Conservation (phyloP, 2,888 invertebrate species). For the Nomada hirtipes region DNA sequence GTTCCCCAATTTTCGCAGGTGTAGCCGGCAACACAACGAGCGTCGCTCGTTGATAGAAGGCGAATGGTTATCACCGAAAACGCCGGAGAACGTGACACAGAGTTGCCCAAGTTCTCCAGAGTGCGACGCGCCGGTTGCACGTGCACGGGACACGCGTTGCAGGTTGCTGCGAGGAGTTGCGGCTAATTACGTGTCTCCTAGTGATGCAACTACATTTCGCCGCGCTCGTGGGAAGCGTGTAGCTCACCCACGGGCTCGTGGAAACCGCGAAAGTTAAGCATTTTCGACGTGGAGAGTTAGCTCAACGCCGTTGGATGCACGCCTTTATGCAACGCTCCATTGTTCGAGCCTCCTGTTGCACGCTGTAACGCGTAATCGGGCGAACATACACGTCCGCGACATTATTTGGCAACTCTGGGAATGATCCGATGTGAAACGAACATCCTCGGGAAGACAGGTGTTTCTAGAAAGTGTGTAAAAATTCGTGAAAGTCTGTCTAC, state of each 20-base stretch:
- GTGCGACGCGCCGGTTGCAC: slow-evolving; percentile 8
- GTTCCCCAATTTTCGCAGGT: too few relatives aligned
- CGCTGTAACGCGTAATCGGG: slow-evolving; percentile 22
- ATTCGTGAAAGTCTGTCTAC: slow-evolving; percentile 10
- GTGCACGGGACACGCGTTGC: slow-evolving; percentile 20
- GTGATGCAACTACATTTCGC: slow-evolving; percentile 44
- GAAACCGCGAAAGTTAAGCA: slow-evolving; percentile 66
- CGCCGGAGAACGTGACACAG: not conserved
- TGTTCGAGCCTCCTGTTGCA: slow-evolving; percentile 39
- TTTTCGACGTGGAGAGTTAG: slow-evolving; percentile 31
- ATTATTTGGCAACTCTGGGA: not conserved
- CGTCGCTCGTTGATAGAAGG: too few relatives aligned
- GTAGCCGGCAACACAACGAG: too few relatives aligned
- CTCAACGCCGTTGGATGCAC: slow-evolving; percentile 39
- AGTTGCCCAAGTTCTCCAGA: not conserved
- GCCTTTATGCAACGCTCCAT: slow-evolving; percentile 66
- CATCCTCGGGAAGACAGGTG: not conserved
- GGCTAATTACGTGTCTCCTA: slow-evolving; percentile 24
- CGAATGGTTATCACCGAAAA: too few relatives aligned
- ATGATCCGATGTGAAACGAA: not conserved
- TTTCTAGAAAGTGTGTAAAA: not conserved
- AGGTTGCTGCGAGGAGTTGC: slow-evolving; percentile 15
- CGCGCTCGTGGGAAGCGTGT: slow-evolving; percentile 53
- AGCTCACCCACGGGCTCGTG: slow-evolving; percentile 9
- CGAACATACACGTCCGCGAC: not conserved